Percentiles rank a stretch among this genome's conserved stretches.
phyloP scores from a whole-genome alignment of 2,797 vertebrate genomes.

The Acanthurus tractus region DNA sequence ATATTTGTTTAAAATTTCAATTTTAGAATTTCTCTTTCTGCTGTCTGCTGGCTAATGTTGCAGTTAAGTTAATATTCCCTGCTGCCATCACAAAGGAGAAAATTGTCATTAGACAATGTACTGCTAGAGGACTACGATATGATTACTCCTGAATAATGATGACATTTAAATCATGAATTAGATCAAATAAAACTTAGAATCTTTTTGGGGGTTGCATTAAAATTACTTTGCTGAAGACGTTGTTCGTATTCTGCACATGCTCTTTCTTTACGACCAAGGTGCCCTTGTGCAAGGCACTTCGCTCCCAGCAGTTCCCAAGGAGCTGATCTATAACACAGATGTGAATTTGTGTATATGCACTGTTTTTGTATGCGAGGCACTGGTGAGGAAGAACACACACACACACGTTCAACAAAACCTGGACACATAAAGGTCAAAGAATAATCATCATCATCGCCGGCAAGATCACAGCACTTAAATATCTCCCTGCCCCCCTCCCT shows the following conservation, averaged over 20 bases:
- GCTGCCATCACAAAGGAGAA: background rate
- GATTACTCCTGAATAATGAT: conserved; percentile 25
- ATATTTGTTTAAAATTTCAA: background rate
- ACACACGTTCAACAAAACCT: conserved; percentile 27
- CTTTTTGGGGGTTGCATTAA: conserved; percentile 44
- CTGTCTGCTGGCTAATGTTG: background rate
- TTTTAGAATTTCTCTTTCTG: background rate
- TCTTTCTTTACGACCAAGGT: conserved; percentile 49
- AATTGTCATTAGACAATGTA: background rate
- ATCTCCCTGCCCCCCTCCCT: conserved; percentile 26
- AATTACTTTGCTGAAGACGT: conserved; percentile 15
- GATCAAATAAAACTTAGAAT: conserved; percentile 47
- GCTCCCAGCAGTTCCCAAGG: conserved; percentile 20
- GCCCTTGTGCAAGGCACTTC: conserved; percentile 62
- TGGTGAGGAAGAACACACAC: conserved; percentile 29
- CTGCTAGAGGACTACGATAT: conserved; percentile 12
- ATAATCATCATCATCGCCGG: conserved; percentile 57
- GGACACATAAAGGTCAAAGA: conserved; percentile 66
- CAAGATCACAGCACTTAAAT: conserved; percentile 48
- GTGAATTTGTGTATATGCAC: conserved; percentile 13
- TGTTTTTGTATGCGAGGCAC: conserved; percentile 18
- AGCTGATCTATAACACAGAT: conserved; percentile 45
- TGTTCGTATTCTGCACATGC: conserved; percentile 27
- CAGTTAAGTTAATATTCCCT: background rate
- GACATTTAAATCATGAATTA: conserved; percentile 35